Base-by-base conservation (phyloP, 2,888 invertebrate species). In the Craniophora ligustri region DNA sequence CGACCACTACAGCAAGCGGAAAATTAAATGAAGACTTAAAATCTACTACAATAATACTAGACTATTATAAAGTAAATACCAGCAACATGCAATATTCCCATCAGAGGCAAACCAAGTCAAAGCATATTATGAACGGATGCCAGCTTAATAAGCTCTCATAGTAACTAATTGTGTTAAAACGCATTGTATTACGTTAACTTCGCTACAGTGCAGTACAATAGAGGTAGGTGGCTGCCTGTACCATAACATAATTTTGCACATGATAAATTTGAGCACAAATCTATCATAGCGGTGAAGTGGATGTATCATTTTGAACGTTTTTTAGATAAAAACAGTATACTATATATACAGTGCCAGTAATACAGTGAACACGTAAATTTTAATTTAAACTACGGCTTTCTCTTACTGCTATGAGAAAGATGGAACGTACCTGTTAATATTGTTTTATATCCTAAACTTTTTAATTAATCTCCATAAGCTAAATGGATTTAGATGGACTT, bases 121-220 rank as follows among this genome's bases (percentile, higher is more conserved):
- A 60, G 30, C 47, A 34, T 59, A 61, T 64, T 61, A 67, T 63
- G 56, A 69, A 50, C 61, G 67, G 72, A 65, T 70, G 65, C 61
- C 47, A 23, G 60, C 58, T 62, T 66, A 73, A 69, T 65, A 75
- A 72, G 68, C 72, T 62, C 58, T 65, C 63, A 41, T 47, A 51
- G 60, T 56, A 61, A 56, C 41, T 78, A 77, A 78, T 77, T 75
- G 62, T 54, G 72, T 78, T 74, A 74, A 71, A 75, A 67, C 60
- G 64, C 69, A 69, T 70, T 75, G 69, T 68, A 51, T 66, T 59
- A 55, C 44, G 65, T 62, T 54, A 67, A 69, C 67, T 66, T 66
- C 47, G 44, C 51, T 40, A 66, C 58, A 64, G 14, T 62, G 58
- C 58, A 49, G 44, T 47, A 64, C 55, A 57, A 51, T 61, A 42